Percentiles rank a stretch among this genome's conserved stretches.
phyloP scores from a whole-genome alignment of 1,140 invertebrate genomes.

The Drosophila auraria region DNA sequence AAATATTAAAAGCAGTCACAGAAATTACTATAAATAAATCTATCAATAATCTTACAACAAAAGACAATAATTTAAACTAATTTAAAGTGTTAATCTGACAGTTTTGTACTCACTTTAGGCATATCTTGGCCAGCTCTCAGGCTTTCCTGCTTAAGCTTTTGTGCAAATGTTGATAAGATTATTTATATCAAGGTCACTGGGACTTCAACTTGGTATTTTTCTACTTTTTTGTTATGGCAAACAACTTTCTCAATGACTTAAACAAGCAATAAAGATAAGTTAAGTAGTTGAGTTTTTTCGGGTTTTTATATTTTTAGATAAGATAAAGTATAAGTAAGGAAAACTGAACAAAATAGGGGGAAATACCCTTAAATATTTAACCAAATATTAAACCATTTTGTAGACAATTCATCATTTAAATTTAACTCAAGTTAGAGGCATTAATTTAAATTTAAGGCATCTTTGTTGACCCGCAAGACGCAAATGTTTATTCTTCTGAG shows the following conservation, averaged over 20 bases:
- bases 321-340: too few relatives aligned
- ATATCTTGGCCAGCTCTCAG: background rate
- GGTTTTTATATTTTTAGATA: too few relatives aligned
- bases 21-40: too few relatives aligned
- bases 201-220: too few relatives aligned
- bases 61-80: background rate
- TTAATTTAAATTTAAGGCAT: background rate
- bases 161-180: conserved; percentile 14
- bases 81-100: background rate
- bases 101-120: background rate
- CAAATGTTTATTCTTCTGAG: background rate
- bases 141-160: background rate
- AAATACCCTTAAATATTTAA: too few relatives aligned
- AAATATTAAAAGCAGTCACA: too few relatives aligned
- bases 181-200: conserved; percentile 2
- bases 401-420: too few relatives aligned
- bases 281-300: background rate
- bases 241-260: background rate
- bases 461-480: too few relatives aligned
- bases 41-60: too few relatives aligned
- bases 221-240: background rate
- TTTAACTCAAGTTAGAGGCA: background rate
- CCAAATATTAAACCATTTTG: too few relatives aligned
- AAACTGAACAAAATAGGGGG: too few relatives aligned
- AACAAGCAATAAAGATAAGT: background rate